These are phyloP conservation scores for Psylliodes chrysocephalus DNA, from an alignment of 2,888 invertebrate species.

Conservation along the genomic window DNA sequence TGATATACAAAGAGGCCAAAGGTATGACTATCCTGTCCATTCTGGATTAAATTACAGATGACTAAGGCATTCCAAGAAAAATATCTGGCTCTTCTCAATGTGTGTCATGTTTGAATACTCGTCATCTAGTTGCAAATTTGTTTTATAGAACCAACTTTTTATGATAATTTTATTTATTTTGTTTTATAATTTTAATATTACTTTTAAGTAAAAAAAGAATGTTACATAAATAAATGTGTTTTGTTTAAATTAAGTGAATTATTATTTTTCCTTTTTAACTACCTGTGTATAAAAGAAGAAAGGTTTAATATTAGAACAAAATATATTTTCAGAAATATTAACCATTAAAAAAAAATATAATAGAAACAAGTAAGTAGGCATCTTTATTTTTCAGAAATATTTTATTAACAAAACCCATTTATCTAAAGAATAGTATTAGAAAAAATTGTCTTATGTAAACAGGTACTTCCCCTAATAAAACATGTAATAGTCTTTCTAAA, in stretches of 20 bases:
- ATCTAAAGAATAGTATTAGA: too few species aligned
- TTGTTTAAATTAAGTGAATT: neutral
- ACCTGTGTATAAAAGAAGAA: too few species aligned
- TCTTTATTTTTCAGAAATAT: too few species aligned
- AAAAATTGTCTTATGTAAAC: too few species aligned
- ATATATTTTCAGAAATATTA: too few species aligned
- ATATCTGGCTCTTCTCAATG: conserved; percentile 20
- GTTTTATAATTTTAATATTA: conserved; percentile 31
- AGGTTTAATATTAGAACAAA: too few species aligned
- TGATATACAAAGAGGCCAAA: conserved; percentile 48
- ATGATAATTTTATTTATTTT: conserved; percentile 41
- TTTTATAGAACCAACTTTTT: conserved; percentile 34
- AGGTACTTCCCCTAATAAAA: too few species aligned
- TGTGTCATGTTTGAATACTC: conserved; percentile 40
- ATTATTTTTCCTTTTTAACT: too few species aligned
- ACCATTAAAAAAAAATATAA: too few species aligned
- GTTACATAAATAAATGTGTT: conserved; percentile 19
- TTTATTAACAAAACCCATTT: too few species aligned
- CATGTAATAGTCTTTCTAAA: too few species aligned
- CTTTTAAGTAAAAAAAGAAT: conserved; percentile 23
- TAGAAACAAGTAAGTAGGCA: too few species aligned
- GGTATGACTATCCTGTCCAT: conserved; percentile 47
- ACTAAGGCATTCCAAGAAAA: conserved; percentile 50
- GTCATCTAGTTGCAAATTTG: conserved; percentile 29
- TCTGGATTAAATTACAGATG: conserved; percentile 50